Conservation (phyloP, 2,888 invertebrate genomes). For the Uropetala carovei region DNA sequence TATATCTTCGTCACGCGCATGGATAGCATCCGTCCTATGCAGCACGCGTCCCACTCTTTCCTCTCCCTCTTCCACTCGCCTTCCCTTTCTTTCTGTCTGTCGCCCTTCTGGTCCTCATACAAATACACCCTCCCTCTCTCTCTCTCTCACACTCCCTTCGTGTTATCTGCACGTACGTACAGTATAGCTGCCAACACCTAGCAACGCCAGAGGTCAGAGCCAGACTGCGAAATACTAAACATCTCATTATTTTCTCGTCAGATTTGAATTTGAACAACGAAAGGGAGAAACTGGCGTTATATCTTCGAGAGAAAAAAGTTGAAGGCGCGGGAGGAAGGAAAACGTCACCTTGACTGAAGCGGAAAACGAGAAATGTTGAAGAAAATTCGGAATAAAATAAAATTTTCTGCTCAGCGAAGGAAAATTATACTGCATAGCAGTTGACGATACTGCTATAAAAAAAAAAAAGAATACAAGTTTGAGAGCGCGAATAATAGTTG, state of each 20-base stretch:
- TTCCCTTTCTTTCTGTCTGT: background rate
- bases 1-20: background rate
- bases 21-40: background rate
- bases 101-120: background rate
- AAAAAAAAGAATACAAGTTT: too few species aligned
- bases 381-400: background rate
- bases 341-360: background rate
- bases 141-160: background rate
- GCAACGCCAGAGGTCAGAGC: background rate
- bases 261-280: slow-evolving; percentile 43
- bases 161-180: slow-evolving; percentile 27
- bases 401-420: background rate
- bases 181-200: slow-evolving; percentile 15
- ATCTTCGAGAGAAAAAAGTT: background rate
- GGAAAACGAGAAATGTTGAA: background rate
- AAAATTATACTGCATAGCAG: background rate
- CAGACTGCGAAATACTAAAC: slow-evolving; percentile 47
- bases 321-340: background rate
- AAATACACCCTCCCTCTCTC: background rate
- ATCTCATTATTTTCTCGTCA: slow-evolving; percentile 46
- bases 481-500: too few species aligned
- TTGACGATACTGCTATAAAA: background rate
- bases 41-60: background rate
- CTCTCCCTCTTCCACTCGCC: background rate
- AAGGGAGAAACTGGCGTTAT: background rate